Base-by-base conservation (phyloP, 2,113 vertebrate species). In the Rhea pennata region DNA sequence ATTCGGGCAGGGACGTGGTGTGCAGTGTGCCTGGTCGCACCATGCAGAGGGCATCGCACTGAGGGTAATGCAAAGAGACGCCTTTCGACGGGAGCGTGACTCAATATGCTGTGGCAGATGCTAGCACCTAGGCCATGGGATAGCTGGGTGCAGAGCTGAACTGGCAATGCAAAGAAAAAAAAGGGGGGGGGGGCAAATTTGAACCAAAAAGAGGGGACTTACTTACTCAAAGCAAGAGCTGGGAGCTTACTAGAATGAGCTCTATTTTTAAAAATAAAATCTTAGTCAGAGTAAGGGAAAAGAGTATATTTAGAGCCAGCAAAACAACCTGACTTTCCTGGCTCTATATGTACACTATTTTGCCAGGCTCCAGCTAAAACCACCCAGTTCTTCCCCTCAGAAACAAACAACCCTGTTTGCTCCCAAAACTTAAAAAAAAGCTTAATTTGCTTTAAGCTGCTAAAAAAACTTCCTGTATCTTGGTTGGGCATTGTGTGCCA, bases 201-300 rank as follows among this genome's bases (percentile, higher is more conserved):
- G 58, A 88, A 67, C 0, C 8, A 90, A 93, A 95, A 92, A 76
- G 93, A 93, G 42, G 82, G 88, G 95, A 96, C 67, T 94, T 92
- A 78, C 44, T 94, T 92, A 78, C 44, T 94, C 66, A 93, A 92
- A 93, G 90, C 75, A 85, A 96, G 75, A 94, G 79, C 50, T 83
- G 88, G 88, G 73, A 61, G 71, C 87, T 46, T 73, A 58, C 67
- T 73, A 90, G 84, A 93, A 88, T 77, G 62, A 89, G 72, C 48
- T 87, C 92, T 94, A 82, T 39, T 91, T 95, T 93, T 88, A 90
- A 95, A 96, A 97, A 96, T 85, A 95, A 94, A 93, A 77, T 80
- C 84, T 90, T 84, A 40, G 58, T 94, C 87, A 87, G 58, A 91
- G 40, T 70, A 82, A 93, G 58, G 33, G 62, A 33, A 83, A 91